Conservation (phyloP, 2,888 invertebrate species). For the Lithophane ornitopus region DNA sequence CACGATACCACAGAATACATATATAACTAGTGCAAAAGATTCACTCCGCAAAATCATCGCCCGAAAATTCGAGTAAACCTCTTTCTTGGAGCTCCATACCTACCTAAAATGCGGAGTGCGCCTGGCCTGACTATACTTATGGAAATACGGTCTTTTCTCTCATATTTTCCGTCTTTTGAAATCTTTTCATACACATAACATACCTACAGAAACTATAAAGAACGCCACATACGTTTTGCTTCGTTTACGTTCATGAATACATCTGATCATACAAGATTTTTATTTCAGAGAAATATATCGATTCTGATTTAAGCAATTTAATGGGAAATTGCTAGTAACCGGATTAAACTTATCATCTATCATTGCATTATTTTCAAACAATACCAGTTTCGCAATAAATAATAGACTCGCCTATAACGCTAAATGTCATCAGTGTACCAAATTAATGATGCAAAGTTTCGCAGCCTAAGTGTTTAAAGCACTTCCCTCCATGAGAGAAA, state of each 20-base stretch:
- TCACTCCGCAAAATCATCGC: no score
- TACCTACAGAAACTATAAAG: neutral
- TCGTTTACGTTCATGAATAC: neutral
- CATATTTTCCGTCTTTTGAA: neutral
- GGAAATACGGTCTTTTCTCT: no score
- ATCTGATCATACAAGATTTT: neutral
- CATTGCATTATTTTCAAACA: conserved; percentile 17
- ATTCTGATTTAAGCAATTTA: neutral
- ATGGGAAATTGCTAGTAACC: neutral
- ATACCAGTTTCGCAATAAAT: conserved; percentile 32
- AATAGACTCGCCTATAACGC: conserved; percentile 23
- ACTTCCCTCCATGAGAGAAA: conserved; percentile 54
- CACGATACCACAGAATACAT: no score
- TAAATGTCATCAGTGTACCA: conserved; percentile 46
- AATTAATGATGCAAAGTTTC: conserved; percentile 60
- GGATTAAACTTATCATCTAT: neutral
- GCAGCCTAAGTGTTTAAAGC: conserved; percentile 54
- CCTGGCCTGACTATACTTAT: neutral
- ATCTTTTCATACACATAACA: neutral
- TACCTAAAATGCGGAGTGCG: no score
- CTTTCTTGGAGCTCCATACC: no score
- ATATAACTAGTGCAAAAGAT: no score
- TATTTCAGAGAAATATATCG: neutral
- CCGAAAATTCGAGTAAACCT: no score
- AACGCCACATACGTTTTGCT: neutral